Percentiles rank a stretch among this genome's conserved stretches.
phyloP scores from a whole-genome alignment of 2,113 vertebrate species.

The Misgurnus anguillicaudatus region DNA sequence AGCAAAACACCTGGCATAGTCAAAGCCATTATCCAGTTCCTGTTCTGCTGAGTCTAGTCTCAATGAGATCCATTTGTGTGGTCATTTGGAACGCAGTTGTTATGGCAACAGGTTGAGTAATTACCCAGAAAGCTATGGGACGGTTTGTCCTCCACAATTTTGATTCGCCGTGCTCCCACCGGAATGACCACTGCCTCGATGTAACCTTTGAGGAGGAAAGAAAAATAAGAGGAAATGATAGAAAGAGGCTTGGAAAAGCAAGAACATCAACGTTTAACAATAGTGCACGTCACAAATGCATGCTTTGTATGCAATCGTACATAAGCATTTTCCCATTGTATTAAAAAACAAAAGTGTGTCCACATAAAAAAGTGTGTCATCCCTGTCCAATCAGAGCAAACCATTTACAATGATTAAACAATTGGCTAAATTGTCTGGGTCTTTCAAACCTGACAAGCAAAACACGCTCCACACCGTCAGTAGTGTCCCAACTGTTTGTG shows the following conservation, averaged over 20 bases:
- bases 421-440: too few species aligned
- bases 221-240: slow-evolving; percentile 34
- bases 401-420: slow-evolving; percentile 10
- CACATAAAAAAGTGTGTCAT: background rate
- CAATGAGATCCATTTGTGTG: background rate
- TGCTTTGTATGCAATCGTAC: too few species aligned
- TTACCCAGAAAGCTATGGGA: slow-evolving; percentile 98
- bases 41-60: background rate
- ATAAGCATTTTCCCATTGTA: background rate
- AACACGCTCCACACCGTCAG: too few species aligned
- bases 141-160: slow-evolving; percentile 93
- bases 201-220: slow-evolving; percentile 79
- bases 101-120: slow-evolving; percentile 34
- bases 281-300: background rate
- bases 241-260: background rate
- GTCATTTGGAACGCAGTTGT: slow-evolving; percentile 5
- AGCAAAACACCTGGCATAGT: background rate
- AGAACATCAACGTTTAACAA: background rate
- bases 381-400: slow-evolving; percentile 35
- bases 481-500: too few species aligned
- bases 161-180: slow-evolving; percentile 89
- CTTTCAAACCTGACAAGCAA: too few species aligned
- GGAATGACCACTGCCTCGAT: slow-evolving; percentile 93
- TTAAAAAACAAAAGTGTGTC: background rate
- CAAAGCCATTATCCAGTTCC: background rate